Evolutionary conservation across 1,140 invertebrate genomes (phyloP), one percentile per base, ranked within the genome.

Genomic region (Phymorhynchus buccinoides): DNA sequence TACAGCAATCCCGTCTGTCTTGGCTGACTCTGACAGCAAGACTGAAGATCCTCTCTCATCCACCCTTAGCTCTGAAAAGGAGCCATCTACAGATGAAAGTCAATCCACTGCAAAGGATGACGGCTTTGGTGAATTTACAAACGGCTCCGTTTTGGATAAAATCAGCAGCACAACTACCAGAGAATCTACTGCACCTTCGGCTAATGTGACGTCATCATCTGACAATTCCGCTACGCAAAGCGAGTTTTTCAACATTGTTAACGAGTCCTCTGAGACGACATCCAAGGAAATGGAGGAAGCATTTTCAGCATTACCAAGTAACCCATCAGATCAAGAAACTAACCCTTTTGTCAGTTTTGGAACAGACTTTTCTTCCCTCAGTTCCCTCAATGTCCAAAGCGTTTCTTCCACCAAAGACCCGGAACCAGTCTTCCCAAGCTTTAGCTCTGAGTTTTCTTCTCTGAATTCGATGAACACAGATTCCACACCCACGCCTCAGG

Each of bases 51-150:
- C 35, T 14, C 39, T 81, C 14, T 39, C 32, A 66, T 27, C 35
- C 3, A 6, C 32, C 41, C 3, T 22, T 41, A 79, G 7, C 22
- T n/a, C 18, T 66, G 37, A 44, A 7, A 35, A 75, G 37, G 27
- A 12, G 4, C 73, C 73, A 14, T 39, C 27, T 75, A 48, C 35
- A 32, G 80, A 81, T 66, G 80, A 30, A 27, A 44, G 14, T 66
- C 6, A 9, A 66, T 56, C 35, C 6, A 27, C n/a, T 1, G 35
- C 39, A 12, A 81, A 66, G 39, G 52, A 81, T 66, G 80, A 81
- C 52, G 39, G 80, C 32, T 81, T 81, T 81, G 80, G 80, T 56
- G 80, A 81, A 37, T 81, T 81, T 32, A 75, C 73, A 2, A 27
- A 75, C 27, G 73, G 32, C 27, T 75, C 37, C 3, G 7, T 41